Evolutionary conservation across 2,797 vertebrate genomes (phyloP), one percentile per base, ranked within the genome.

Genomic region (Sciurus carolinensis): DNA sequence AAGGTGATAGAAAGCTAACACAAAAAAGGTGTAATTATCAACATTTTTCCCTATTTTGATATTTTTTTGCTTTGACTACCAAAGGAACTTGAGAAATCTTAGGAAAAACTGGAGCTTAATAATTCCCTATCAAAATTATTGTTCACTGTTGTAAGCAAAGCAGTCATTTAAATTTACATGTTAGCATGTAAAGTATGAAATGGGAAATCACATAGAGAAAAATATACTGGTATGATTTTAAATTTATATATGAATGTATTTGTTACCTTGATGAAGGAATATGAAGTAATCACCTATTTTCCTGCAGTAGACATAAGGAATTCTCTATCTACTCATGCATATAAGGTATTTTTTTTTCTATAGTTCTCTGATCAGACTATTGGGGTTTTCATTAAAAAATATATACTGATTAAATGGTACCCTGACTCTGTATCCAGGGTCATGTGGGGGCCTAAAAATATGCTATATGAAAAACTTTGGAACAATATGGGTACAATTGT

Each of bases 61-160:
- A 36, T 36, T 36, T 47, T 85, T 7, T 52, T 28, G 6, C 80
- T 87, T 67, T 76, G 47, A 33, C 5, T 69, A 67, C 52, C 22
- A 33, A 75, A 83, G 62, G 26, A n/a, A 76, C 30, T 83, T 92
- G 64, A 94, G 57, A 30, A 76, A n/a, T 92, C 24, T 86, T 77
- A 2, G 66, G 18, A n/a, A 93, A 93, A 95, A 17, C 1, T 91
- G 67, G 5, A 87, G 26, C 28, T 76, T 89, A 92, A 42, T 50
- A 87, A 86, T 90, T 54, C 9, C 30, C 20, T n/a, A 67, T 86
- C 15, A 79, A 95, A 64, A 57, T 52, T 20, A 0, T 52, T 71
- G 28, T 50, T 91, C 10, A 42, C 3, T 91, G 57, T 8, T n/a
- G 8, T 77, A 85, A 93, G 18, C 18, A 67, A 91, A 80, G 5